A percentile compares a stretch with the other conserved stretches of the same genome.
These are phyloP conservation scores for Andrena minutula DNA, from an alignment of 2,888 invertebrate species.

Conservation along the genomic window DNA sequence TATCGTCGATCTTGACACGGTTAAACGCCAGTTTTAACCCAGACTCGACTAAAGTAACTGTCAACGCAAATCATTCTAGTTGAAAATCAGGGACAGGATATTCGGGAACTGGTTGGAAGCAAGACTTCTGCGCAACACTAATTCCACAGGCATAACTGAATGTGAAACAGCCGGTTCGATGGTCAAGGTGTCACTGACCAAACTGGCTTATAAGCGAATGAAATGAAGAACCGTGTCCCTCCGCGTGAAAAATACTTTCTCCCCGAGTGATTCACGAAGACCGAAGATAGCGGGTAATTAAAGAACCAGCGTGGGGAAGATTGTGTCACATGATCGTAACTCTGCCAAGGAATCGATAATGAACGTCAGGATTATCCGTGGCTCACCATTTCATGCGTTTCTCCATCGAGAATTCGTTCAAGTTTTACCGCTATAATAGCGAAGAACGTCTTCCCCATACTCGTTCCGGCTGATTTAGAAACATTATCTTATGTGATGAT, in stretches of 20 bases:
- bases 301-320: background rate
- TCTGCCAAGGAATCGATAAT: background rate
- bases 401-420: background rate
- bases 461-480: background rate
- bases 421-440: conserved; percentile 3
- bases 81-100: background rate
- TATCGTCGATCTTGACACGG: background rate
- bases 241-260: background rate
- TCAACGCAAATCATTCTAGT: background rate
- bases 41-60: background rate
- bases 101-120: conserved; percentile 13
- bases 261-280: conserved; percentile 2
- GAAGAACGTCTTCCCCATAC: background rate
- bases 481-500: background rate
- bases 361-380: background rate
- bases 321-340: background rate
- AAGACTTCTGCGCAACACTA: background rate
- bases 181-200: background rate
- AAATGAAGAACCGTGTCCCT: background rate
- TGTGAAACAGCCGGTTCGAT: background rate
- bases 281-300: background rate
- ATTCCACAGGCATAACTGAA: background rate
- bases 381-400: background rate
- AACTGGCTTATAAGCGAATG: background rate
- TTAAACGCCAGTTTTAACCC: background rate